Conservation (phyloP, 2,888 invertebrate genomes). For the Diaperis boleti region DNA sequence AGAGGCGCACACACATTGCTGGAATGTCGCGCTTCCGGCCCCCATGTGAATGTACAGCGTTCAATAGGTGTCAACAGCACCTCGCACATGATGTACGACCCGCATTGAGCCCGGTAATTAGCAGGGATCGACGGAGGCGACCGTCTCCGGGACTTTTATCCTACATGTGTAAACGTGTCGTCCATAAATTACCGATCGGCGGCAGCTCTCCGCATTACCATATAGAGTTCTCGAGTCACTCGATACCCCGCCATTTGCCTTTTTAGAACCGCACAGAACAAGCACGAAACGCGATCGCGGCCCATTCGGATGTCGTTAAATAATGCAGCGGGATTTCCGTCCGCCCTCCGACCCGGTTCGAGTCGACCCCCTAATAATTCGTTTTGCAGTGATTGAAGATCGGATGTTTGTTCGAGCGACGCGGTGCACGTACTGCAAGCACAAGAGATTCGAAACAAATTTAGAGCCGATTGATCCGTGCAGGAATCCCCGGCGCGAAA, state of each 20-base stretch:
- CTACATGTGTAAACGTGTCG: too few species aligned
- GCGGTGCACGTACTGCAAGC: slow-evolving; percentile 22
- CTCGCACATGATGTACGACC: slow-evolving; percentile 47
- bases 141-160: not conserved
- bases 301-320: not conserved
- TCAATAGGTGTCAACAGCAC: slow-evolving; percentile 44
- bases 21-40: slow-evolving; percentile 34
- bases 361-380: slow-evolving; percentile 15
- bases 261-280: too few species aligned
- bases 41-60: slow-evolving; percentile 35
- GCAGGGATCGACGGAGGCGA: slow-evolving; percentile 22
- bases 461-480: slow-evolving; percentile 33
- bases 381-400: slow-evolving; percentile 31
- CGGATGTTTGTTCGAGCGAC: slow-evolving; percentile 26
- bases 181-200: too few species aligned
- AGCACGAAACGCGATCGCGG: slow-evolving; percentile 9
- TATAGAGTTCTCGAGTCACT: too few species aligned
- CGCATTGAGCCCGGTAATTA: slow-evolving; percentile 54
- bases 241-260: too few species aligned
- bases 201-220: too few species aligned
- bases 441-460: slow-evolving; percentile 32
- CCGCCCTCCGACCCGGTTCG: not conserved
- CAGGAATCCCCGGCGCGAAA: slow-evolving; percentile 21
- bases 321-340: slow-evolving; percentile 1
- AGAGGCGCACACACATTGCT: slow-evolving; percentile 27